phyloP scores from a whole-genome alignment of 2,888 invertebrate species.

The Opisthograptis luteolata region DNA sequence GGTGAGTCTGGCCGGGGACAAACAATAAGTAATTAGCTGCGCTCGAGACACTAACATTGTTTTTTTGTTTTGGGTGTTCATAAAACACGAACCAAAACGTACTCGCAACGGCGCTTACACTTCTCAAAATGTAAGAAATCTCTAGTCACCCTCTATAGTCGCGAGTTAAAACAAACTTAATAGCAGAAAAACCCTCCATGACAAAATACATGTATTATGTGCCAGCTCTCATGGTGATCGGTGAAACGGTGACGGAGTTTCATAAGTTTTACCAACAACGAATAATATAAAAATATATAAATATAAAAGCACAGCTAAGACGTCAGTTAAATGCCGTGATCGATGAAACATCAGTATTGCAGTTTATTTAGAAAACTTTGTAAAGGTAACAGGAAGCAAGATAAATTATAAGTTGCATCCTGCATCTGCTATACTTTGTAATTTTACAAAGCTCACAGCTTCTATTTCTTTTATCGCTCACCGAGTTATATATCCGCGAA shows the following conservation, averaged over 20 bases:
- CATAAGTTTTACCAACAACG: no score
- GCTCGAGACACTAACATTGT: slow-evolving; percentile 39
- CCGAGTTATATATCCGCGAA: slow-evolving; percentile 49
- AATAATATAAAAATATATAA: no score
- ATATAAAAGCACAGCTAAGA: neutral
- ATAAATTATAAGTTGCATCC: slow-evolving; percentile 18
- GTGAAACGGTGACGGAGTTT: no score
- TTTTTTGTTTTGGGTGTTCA: slow-evolving; percentile 27
- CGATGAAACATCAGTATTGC: neutral
- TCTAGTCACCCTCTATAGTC: no score
- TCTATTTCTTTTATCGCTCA: slow-evolving; percentile 51
- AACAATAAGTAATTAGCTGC: slow-evolving; percentile 65
- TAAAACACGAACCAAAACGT: slow-evolving; percentile 5
- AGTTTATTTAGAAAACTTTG: slow-evolving; percentile 3
- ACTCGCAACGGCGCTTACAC: neutral
- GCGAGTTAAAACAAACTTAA: no score
- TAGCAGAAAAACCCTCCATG: no score
- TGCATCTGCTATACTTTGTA: slow-evolving; percentile 24
- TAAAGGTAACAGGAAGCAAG: slow-evolving; percentile 12
- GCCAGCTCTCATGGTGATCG: no score
- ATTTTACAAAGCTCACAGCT: slow-evolving; percentile 20
- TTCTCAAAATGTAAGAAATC: neutral
- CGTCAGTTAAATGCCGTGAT: neutral
- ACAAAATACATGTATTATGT: no score
- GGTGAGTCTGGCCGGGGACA: slow-evolving; percentile 71